phyloP scores from a whole-genome alignment of 2,797 vertebrate genomes.

The Pipistrellus pygmaeus region DNA sequence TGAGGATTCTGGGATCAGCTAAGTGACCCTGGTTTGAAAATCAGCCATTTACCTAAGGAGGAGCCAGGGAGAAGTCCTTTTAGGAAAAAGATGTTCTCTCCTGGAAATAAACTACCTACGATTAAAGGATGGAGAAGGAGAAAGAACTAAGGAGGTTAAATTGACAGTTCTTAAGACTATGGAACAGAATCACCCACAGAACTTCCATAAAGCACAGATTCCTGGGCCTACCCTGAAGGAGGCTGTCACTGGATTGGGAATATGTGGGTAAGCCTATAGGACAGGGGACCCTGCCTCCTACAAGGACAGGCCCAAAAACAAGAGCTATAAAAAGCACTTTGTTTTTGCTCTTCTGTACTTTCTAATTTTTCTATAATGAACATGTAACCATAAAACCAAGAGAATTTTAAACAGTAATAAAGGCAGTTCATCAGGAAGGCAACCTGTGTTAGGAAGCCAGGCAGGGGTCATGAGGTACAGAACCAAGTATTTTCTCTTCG shows the following conservation, averaged over 20 bases:
- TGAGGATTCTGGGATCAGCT: conserved; percentile 84
- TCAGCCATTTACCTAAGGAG: conserved; percentile 68
- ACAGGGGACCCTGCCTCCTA: background rate
- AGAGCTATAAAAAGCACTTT: background rate
- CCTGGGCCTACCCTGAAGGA: background rate
- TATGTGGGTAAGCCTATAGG: background rate
- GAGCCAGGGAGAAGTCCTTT: conserved; percentile 72
- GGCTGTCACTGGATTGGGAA: background rate
- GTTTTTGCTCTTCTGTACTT: conserved; percentile 27
- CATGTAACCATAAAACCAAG: conserved; percentile 11
- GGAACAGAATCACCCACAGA: background rate
- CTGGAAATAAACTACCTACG: conserved; percentile 1
- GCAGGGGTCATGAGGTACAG: background rate
- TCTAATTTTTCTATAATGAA: conserved; percentile 45
- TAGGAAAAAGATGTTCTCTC: background rate
- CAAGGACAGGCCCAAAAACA: background rate
- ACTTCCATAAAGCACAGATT: background rate
- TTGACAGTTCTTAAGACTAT: background rate
- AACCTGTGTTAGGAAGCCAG: background rate
- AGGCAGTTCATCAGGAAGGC: conserved; percentile 40
- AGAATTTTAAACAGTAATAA: background rate
- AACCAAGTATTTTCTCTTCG: conserved; percentile 18
- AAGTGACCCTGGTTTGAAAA: conserved; percentile 68
- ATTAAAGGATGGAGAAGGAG: background rate
- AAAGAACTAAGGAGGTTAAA: background rate